These are phyloP conservation scores for Ophioninae sp. DNA, from an alignment of 2,888 invertebrate genomes.

Conservation along the genomic window DNA sequence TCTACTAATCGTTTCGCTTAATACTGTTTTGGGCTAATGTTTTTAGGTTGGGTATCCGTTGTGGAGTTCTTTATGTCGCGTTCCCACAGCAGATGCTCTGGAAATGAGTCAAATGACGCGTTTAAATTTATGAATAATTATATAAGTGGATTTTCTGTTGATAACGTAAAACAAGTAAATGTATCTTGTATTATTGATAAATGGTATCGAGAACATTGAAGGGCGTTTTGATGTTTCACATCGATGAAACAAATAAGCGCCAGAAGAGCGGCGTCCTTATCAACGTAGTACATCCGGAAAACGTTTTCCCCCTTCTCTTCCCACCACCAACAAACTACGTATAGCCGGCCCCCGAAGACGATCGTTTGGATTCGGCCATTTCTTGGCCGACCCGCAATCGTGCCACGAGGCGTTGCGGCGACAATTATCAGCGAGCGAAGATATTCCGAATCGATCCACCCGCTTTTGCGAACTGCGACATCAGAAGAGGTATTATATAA, in stretches of 20 bases:
- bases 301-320: conserved; percentile 12
- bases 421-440: conserved; percentile 1
- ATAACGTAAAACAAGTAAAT: not conserved
- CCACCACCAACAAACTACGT: too few relatives aligned
- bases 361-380: conserved; percentile 51
- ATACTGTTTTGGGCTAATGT: too few relatives aligned
- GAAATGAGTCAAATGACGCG: conserved; percentile 28
- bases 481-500: conserved; percentile 51
- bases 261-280: not conserved
- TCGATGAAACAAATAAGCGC: not conserved
- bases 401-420: not conserved
- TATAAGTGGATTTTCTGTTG: not conserved
- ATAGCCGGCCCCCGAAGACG: not conserved
- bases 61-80: too few relatives aligned
- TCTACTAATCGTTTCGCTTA: too few relatives aligned
- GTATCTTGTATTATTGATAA: not conserved
- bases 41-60: too few relatives aligned
- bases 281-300: conserved; percentile 20
- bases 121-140: not conserved
- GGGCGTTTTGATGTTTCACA: not conserved
- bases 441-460: conserved; percentile 52
- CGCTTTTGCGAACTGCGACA: conserved; percentile 14
- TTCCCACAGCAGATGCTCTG: not conserved
- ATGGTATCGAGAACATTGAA: not conserved
- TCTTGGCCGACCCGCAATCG: conserved; percentile 51